phyloP scores from a whole-genome alignment of 2,797 vertebrate genomes.

The Coracias cyanogaster region DNA sequence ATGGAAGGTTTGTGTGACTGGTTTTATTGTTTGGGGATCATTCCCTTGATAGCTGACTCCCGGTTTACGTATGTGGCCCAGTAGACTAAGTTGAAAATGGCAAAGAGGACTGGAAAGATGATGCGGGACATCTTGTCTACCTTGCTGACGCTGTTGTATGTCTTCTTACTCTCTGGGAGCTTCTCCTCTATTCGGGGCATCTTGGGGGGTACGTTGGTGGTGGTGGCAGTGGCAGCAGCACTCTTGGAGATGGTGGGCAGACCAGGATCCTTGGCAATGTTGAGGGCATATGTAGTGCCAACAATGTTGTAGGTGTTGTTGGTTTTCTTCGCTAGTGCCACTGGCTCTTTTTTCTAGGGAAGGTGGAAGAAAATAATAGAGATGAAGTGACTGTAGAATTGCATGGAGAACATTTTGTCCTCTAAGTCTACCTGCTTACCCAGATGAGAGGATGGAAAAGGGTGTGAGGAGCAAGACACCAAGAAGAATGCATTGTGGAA shows the following conservation, averaged over 20 bases:
- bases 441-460: neutral
- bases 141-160: constrained; percentile 99
- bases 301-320: constrained; percentile 99
- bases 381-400: neutral
- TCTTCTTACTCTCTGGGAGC: constrained; percentile 90
- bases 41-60: constrained; percentile 92
- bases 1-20: constrained; percentile 48
- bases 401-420: neutral
- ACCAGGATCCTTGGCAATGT: constrained; percentile 92
- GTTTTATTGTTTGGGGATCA: constrained; percentile 91
- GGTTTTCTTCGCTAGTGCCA: constrained; percentile 92
- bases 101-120: constrained; percentile 97
- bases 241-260: constrained; percentile 94
- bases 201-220: constrained; percentile 76
- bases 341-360: constrained; percentile 92
- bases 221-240: constrained; percentile 71
- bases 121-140: constrained; percentile 99
- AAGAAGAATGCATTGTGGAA: neutral
- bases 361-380: constrained; percentile 68
- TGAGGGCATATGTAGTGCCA: constrained; percentile 95
- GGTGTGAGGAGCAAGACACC: neutral
- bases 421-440: constrained; percentile 15
- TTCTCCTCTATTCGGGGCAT: constrained; percentile 89
- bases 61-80: constrained; percentile 99
- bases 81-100: constrained; percentile 98